Evolutionary conservation across 2,797 vertebrate species (phyloP), one percentile per base, ranked within the genome.

Genomic region (Alfaro cultratus): DNA sequence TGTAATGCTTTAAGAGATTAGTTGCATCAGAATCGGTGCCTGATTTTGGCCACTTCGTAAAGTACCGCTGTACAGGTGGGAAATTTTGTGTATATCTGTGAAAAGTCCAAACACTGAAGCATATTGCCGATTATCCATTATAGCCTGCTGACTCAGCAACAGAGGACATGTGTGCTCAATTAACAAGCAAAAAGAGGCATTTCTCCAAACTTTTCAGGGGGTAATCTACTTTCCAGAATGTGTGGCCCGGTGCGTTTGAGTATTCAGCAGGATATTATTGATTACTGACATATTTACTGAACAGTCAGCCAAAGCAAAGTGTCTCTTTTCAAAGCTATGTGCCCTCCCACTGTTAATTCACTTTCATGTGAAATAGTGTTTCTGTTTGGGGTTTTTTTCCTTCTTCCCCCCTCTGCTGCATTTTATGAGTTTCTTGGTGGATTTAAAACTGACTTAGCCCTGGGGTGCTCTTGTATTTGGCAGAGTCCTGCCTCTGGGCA

Each of bases 91-190:
- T 57, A n/a, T 80, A 74, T 68, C 79, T 77, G 87, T 78, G 70
- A 34, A 75, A 90, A 83, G 81, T 80, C 55, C 55, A 86, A 70
- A 83, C 73, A 55, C 78, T 80, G 60, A 80, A 76, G 81, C 60
- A 15, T 55, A 39, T 55, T 77, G 60, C 78, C 76, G 77, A 71
- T 83, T 88, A 87, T 90, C 80, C 79, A 88, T 90, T 86, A 82
- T 67, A 62, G 62, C 72, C 72, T 41, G 62, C 84, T 82, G 81
- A 83, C 86, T 89, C 77, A 79, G 82, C 85, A 85, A 80, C 68
- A 5, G 75, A 84, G 82, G 74, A 82, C 39, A 11, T 75, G 82
- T 83, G 89, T 87, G 85, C 70, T 83, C 77, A 85, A 80, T 76
- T 83, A 87, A 91, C 86, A 86, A 80, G 80, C 62, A 34, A 55